Percentiles rank a stretch among this genome's conserved stretches.
Evolutionary conservation across 1,140 invertebrate genomes (phyloP).

Genomic region (Dufourea novaeangliae): DNA sequence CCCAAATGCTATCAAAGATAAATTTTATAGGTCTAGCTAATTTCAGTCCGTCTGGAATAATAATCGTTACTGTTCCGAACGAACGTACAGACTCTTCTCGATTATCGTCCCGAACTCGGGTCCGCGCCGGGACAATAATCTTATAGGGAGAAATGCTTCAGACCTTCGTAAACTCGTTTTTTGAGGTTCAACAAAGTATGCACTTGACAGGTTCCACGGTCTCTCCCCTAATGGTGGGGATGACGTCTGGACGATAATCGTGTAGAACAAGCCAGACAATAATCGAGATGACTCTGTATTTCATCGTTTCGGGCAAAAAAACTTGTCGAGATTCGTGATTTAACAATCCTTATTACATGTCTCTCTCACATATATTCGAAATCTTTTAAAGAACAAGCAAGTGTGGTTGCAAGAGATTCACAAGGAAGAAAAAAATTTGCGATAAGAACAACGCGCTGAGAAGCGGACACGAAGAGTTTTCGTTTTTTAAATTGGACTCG

Average conservation of each 20-base stretch:
- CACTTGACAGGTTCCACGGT: too few species aligned
- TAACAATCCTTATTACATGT: not conserved
- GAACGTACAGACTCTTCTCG: too few species aligned
- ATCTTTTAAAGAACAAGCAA: not conserved
- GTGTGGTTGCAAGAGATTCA: not conserved
- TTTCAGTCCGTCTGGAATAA: not conserved
- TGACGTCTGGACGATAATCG: too few species aligned
- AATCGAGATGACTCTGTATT: too few species aligned
- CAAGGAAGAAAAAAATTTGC: not conserved
- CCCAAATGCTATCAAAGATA: not conserved
- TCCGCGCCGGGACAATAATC: too few species aligned
- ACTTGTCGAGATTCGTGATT: not conserved
- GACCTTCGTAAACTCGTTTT: too few species aligned
- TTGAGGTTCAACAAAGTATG: too few species aligned
- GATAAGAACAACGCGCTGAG: not conserved
- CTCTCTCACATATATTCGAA: not conserved
- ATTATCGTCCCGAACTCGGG: too few species aligned
- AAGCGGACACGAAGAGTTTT: constrained; percentile 20
- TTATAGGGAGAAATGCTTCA: too few species aligned
- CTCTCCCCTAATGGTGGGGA: too few species aligned
- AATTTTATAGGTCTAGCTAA: not conserved
- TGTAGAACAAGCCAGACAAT: too few species aligned
- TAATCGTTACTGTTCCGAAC: constrained; percentile 6
- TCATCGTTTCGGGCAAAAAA: not conserved
- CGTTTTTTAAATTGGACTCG: not conserved